Base-by-base conservation (phyloP, 2,113 vertebrate genomes). In the Rhodinocichla rosea region DNA sequence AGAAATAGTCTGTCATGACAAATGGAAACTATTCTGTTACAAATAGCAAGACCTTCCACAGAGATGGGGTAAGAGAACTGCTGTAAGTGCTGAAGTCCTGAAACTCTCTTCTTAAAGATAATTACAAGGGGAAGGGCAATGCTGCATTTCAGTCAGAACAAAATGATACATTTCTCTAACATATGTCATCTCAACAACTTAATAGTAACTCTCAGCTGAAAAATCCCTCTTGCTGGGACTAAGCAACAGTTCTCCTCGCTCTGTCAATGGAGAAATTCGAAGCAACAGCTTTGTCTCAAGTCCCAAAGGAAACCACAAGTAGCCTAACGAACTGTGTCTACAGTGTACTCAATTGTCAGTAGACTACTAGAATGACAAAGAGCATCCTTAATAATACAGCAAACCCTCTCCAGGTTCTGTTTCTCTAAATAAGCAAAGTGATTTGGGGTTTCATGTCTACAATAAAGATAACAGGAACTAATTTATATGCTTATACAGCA, bases 11-110 rank as follows among this genome's bases (percentile, higher is more conserved):
- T 88, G 83, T 70, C 79, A 77, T 49, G 82, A 91, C 79, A 93
- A 88, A 94, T 88, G 93, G 95, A 97, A 96, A 95, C 88, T 94
- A 93, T 92, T 91, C 49, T 56, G 42, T 52, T 83, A 77, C 71
- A 86, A 94, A 95, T 7, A 89, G 39, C 67, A 91, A 70, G 55
- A 93, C 67, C 67, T 83, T 20, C 33, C 10, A 14, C 1, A 5
- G 60, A 30, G 22, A 77, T n/a, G 64, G 8, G 5, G n/a, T 63
- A 74, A 49, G 56, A 74, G 55, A 93, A 63, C n/a, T 52, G 55
- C 35, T 90, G 11, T 37, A 18, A 15, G 33, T 15, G 13, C 44
- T 47, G 3, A 83, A 90, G 45, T 62, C 56, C 71, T 60, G 32
- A 26, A 37, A 30, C 26, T 47, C 37, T 82, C 42, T 37, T 89